These are phyloP conservation scores for Chromis chromis DNA, from an alignment of 2,797 vertebrate species.

Conservation along the genomic window DNA sequence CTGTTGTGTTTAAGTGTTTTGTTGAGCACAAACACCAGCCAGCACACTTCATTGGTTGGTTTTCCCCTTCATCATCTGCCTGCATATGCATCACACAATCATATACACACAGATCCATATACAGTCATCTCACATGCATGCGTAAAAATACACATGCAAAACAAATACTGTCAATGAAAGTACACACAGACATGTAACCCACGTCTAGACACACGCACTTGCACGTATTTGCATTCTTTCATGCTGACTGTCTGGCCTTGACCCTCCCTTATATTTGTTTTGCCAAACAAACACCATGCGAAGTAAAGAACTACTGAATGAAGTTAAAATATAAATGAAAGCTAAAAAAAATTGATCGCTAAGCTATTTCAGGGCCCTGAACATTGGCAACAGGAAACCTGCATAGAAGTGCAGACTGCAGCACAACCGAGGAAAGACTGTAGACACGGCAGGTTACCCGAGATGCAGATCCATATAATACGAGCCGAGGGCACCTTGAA, in stretches of 20 bases:
- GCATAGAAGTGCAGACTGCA: slow-evolving; percentile 52
- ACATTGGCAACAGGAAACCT: slow-evolving; percentile 60
- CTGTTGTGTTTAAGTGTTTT: too few species aligned
- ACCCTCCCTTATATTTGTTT: slow-evolving; percentile 7
- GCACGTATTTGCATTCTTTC: slow-evolving; percentile 10
- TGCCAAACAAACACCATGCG: neutral
- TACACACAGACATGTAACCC: neutral
- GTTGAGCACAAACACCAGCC: too few species aligned
- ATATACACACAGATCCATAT: too few species aligned
- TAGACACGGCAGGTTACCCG: slow-evolving; percentile 51
- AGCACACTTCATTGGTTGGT: neutral
- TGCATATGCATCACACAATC: neutral
- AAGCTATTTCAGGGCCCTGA: slow-evolving; percentile 35
- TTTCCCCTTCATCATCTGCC: neutral
- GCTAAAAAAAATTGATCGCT: neutral
- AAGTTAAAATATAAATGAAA: slow-evolving; percentile 17
- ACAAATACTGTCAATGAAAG: neutral
- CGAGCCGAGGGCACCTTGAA: slow-evolving; percentile 73
- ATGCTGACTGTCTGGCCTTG: neutral
- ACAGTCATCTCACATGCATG: neutral
- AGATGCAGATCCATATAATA: slow-evolving; percentile 64
- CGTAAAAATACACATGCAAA: neutral
- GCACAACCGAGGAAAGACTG: slow-evolving; percentile 42
- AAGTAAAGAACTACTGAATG: neutral
- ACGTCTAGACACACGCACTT: neutral